Evolutionary conservation across 1,140 invertebrate species (phyloP).

Genomic region (Rhyzopertha dominica): DNA sequence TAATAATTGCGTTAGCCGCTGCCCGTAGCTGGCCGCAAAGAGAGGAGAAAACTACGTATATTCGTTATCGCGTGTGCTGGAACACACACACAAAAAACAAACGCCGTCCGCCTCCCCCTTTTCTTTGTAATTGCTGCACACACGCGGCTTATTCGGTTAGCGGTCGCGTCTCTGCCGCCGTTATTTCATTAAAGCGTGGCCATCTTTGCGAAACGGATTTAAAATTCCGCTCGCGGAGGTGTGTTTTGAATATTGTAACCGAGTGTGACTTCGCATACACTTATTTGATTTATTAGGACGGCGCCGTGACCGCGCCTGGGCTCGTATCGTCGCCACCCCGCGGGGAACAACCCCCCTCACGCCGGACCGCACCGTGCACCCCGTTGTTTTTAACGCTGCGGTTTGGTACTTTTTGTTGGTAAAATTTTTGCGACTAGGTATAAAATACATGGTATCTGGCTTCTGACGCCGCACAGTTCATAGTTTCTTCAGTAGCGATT

Average conservation of each 20-base stretch:
- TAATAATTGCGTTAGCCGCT: slow-evolving; percentile 15
- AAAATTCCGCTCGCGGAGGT: slow-evolving; percentile 37
- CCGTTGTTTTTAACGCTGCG: too few species aligned
- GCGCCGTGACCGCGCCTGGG: too few species aligned
- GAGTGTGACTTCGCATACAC: slow-evolving; percentile 37
- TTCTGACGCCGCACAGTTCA: too few species aligned
- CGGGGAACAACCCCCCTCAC: neutral
- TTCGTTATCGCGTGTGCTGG: neutral
- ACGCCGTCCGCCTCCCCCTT: slow-evolving; percentile 19
- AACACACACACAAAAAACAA: slow-evolving; percentile 16
- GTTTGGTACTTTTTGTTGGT: too few species aligned
- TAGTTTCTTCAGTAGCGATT: too few species aligned
- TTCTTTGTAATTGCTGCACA: slow-evolving; percentile 34
- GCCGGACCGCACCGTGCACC: too few species aligned
- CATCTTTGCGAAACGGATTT: slow-evolving; percentile 39
- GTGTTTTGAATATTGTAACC: slow-evolving; percentile 36
- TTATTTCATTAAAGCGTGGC: slow-evolving; percentile 38
- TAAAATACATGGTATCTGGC: too few species aligned
- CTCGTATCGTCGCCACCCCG: too few species aligned
- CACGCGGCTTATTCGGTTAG: slow-evolving; percentile 32
- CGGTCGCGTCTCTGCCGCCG: slow-evolving; percentile 17
- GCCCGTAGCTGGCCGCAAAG: slow-evolving; percentile 6
- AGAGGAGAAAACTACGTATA: neutral
- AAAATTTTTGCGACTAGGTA: too few species aligned
- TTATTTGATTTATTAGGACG: slow-evolving; percentile 43